These are phyloP conservation scores for Drosophila gaucha DNA, from an alignment of 2,888 invertebrate species.

Conservation along the genomic window DNA sequence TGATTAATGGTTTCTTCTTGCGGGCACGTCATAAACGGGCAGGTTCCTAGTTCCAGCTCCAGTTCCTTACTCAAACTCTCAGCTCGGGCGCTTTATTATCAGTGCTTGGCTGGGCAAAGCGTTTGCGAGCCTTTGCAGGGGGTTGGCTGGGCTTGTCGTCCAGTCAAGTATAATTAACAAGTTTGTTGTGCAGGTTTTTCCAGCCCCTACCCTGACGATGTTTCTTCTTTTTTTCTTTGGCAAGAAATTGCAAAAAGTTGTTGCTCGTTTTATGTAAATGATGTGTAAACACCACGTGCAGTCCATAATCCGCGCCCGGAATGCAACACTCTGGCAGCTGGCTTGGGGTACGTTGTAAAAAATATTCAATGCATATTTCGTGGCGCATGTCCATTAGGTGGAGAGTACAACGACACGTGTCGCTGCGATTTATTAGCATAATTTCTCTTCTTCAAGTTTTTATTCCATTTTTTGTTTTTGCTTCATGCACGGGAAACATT, in stretches of 20 bases:
- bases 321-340: slow-evolving; percentile 37
- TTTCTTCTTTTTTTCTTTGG: slow-evolving; percentile 29
- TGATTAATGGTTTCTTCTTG: slow-evolving; percentile 73
- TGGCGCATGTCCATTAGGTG: slow-evolving; percentile 74
- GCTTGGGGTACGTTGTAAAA: slow-evolving; percentile 6
- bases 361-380: slow-evolving; percentile 75
- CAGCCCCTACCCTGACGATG: background rate
- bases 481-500: slow-evolving; percentile 69
- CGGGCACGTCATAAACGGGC: slow-evolving; percentile 71
- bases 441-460: slow-evolving; percentile 71
- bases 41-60: slow-evolving; percentile 42
- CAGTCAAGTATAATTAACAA: slow-evolving; percentile 82
- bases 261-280: slow-evolving; percentile 78
- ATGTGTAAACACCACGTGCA: slow-evolving; percentile 77
- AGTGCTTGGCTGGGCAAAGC: slow-evolving; percentile 63
- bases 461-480: background rate
- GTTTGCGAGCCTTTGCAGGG: slow-evolving; percentile 4
- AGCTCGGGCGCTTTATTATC: slow-evolving; percentile 38
- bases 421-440: slow-evolving; percentile 78
- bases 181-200: slow-evolving; percentile 68
- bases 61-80: slow-evolving; percentile 26
- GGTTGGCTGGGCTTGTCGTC: slow-evolving; percentile 37
- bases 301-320: slow-evolving; percentile 42
- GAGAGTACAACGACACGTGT: slow-evolving; percentile 73
- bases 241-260: slow-evolving; percentile 64